Conservation (phyloP, 2,888 invertebrate species). For the Trichogramma evanescens region DNA sequence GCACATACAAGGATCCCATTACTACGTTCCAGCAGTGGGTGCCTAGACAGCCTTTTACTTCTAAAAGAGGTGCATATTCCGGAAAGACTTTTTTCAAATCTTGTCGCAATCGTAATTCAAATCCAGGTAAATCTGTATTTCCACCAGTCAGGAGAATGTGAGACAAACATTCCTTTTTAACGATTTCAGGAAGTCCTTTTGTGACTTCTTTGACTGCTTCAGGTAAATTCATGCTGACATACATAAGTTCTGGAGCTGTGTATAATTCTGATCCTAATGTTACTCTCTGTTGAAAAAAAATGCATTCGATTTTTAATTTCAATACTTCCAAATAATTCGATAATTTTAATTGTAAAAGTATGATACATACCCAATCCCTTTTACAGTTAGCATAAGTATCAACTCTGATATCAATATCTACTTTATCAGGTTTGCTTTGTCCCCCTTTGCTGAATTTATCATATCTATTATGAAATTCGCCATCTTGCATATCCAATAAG, state of each 20-base stretch:
- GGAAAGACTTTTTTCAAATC: slow-evolving; percentile 44
- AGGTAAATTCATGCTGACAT: slow-evolving; percentile 42
- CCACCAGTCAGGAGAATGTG: slow-evolving; percentile 46
- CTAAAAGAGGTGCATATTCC: slow-evolving; percentile 40
- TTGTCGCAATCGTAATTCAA: slow-evolving; percentile 41
- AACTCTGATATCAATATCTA: slow-evolving; percentile 40
- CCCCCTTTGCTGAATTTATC: slow-evolving; percentile 23
- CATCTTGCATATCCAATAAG: slow-evolving; percentile 43
- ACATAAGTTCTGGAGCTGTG: slow-evolving; percentile 47
- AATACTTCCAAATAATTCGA: neutral
- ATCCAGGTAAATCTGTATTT: slow-evolving; percentile 46
- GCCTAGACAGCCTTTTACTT: slow-evolving; percentile 43
- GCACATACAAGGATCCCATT: slow-evolving; percentile 46
- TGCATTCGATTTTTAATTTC: neutral
- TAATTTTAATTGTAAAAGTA: neutral
- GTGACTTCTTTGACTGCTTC: slow-evolving; percentile 44
- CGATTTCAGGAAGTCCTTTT: slow-evolving; percentile 38
- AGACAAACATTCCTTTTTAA: slow-evolving; percentile 43
- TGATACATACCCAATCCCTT: slow-evolving; percentile 37
- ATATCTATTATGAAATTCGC: slow-evolving; percentile 33
- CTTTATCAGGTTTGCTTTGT: slow-evolving; percentile 30
- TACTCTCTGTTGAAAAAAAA: slow-evolving; percentile 36
- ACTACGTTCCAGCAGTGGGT: slow-evolving; percentile 46
- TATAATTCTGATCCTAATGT: slow-evolving; percentile 44
- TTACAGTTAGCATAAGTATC: slow-evolving; percentile 41